Conservation (phyloP, 2,113 vertebrate species). For the Nematolebias whitei region DNA sequence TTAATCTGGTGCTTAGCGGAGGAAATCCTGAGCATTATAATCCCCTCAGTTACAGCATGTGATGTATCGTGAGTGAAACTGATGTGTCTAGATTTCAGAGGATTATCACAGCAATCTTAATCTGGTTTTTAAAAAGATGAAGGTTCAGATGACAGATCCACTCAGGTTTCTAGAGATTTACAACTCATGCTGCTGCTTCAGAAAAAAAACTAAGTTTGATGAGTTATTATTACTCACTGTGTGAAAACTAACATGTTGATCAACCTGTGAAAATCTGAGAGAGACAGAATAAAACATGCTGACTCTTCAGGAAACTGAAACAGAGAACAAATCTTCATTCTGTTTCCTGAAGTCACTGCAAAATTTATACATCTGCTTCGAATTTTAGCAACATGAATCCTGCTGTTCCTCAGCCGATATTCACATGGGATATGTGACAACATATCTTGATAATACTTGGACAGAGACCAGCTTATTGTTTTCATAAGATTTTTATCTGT, state of each 20-base stretch:
- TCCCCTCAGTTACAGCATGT: slow-evolving; percentile 24
- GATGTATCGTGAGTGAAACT: slow-evolving; percentile 33
- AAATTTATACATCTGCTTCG: no score
- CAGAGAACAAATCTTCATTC: no score
- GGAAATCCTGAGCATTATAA: slow-evolving; percentile 55
- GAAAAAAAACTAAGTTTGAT: background rate
- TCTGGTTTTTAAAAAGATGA: slow-evolving; percentile 17
- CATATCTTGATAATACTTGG: no score
- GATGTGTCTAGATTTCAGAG: slow-evolving; percentile 48
- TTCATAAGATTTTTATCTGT: no score
- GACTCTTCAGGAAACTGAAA: slow-evolving; percentile 13
- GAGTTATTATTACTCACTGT: slow-evolving; percentile 14
- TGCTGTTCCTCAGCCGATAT: no score
- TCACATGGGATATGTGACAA: no score
- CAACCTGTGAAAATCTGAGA: slow-evolving; percentile 30
- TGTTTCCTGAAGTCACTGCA: no score
- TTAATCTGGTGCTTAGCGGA: slow-evolving; percentile 62
- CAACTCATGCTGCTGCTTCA: background rate
- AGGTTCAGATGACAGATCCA: background rate
- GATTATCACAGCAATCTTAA: slow-evolving; percentile 57
- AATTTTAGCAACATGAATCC: no score
- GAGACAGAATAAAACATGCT: slow-evolving; percentile 12
- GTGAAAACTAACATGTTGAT: slow-evolving; percentile 39
- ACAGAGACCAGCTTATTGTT: no score
- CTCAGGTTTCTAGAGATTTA: slow-evolving; percentile 7